A percentile compares a stretch with the other conserved stretches of the same genome.
These are phyloP conservation scores for Tragelaphus strepsiceros DNA, from an alignment of 2,113 vertebrate species.

Conservation along the genomic window DNA sequence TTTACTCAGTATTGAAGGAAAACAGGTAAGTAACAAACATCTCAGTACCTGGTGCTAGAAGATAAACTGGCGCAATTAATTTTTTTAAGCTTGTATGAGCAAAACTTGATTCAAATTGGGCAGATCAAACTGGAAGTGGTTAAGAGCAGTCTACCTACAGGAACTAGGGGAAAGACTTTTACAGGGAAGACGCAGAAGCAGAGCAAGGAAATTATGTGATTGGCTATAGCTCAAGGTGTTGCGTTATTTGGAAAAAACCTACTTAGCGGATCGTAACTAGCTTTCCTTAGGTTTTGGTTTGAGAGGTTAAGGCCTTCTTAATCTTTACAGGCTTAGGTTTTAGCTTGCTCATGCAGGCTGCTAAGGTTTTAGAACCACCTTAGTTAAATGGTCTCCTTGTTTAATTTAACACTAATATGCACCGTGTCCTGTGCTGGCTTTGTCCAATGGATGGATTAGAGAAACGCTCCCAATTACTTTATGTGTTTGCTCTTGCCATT, in stretches of 20 bases:
- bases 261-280: background rate
- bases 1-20: background rate
- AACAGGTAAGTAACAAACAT: background rate
- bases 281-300: background rate
- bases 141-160: background rate
- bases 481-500: background rate
- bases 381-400: background rate
- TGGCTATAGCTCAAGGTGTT: background rate
- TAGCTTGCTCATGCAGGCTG: background rate
- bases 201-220: background rate
- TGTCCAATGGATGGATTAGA: background rate
- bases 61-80: background rate
- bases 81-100: background rate
- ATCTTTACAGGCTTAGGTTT: background rate
- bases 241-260: background rate
- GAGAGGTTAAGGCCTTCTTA: background rate
- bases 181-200: background rate
- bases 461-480: background rate
- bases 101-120: background rate
- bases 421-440: background rate
- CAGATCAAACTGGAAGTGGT: background rate
- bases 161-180: background rate
- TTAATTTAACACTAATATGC: too few species aligned
- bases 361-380: background rate
- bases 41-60: background rate